Evolutionary conservation across 2,797 vertebrate species (phyloP).

Genomic region (Epinephelus coioides): DNA sequence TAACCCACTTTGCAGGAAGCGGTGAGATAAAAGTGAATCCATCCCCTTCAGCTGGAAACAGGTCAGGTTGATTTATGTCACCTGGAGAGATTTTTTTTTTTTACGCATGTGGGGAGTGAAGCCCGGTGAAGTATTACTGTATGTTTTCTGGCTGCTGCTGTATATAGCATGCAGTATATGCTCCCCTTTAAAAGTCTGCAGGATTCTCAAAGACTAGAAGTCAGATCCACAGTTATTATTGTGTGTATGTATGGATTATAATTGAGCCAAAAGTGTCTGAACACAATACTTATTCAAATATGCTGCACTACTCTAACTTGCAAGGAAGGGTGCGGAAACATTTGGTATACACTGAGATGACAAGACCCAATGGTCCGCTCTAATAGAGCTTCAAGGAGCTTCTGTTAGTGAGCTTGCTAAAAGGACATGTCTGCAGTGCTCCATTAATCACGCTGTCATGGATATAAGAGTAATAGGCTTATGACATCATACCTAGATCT

Average conservation of each 20-base stretch:
- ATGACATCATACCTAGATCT: not conserved
- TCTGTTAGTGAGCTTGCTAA: not conserved
- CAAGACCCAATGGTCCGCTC: no score
- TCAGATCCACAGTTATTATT: not conserved
- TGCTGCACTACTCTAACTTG: no score
- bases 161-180: slow-evolving; percentile 1
- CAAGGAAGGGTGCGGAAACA: no score
- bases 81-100: not conserved
- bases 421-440: not conserved
- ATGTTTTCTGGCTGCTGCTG: slow-evolving; percentile 2
- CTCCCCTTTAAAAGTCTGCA: not conserved
- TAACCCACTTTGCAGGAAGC: not conserved
- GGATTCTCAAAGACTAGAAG: not conserved
- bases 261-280: not conserved
- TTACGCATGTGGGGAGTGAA: not conserved
- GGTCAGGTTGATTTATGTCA: slow-evolving; percentile 1
- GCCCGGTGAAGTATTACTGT: not conserved
- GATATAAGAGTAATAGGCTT: not conserved
- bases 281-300: not conserved
- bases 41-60: slow-evolving; percentile 8
- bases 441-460: not conserved
- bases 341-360: no score
- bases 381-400: slow-evolving; percentile 2
- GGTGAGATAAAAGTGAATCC: slow-evolving; percentile 7
- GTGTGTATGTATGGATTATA: not conserved